A percentile compares a stretch with the other conserved stretches of the same genome.
Evolutionary conservation across 2,113 vertebrate genomes (phyloP).

Genomic region (Neoarius graeffei): DNA sequence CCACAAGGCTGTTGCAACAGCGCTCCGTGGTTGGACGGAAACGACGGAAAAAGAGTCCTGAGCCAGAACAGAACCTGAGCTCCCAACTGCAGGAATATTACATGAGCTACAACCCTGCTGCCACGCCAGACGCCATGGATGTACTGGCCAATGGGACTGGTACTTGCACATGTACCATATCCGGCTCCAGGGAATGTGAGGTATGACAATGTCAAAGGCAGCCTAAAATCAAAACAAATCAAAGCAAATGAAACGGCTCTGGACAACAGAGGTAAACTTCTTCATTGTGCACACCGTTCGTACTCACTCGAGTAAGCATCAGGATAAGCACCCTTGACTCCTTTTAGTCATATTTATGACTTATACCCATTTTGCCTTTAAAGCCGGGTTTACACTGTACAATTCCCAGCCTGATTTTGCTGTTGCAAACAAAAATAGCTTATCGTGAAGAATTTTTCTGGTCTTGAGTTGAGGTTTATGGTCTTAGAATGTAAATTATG

Average conservation of each 20-base stretch:
- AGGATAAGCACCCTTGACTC: conserved; percentile 60
- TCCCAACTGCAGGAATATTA: conserved; percentile 99
- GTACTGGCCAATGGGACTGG: conserved; percentile 96
- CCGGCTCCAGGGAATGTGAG: conserved; percentile 99
- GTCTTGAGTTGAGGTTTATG: not conserved
- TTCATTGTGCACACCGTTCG: conserved; percentile 65
- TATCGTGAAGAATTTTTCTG: not conserved
- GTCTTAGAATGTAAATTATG: not conserved
- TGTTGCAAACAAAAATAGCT: not conserved
- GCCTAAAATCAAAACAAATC: conserved; percentile 75
- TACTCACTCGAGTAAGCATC: conserved; percentile 47
- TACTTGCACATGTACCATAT: conserved; percentile 97
- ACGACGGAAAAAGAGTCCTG: conserved; percentile 92
- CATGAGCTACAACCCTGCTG: conserved; percentile 99
- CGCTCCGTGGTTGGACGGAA: conserved; percentile 88
- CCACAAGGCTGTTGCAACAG: conserved; percentile 90
- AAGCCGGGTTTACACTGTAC: not conserved
- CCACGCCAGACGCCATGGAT: conserved; percentile 95
- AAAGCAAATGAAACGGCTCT: conserved; percentile 80
- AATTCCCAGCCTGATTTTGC: not conserved
- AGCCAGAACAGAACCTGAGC: conserved; percentile 95
- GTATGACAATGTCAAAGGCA: conserved; percentile 88
- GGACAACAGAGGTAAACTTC: conserved; percentile 91
- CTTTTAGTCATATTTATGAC: conserved; percentile 41
- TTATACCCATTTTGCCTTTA: conserved; percentile 14